Conservation (phyloP, 2,113 vertebrate genomes). For the Calidris pygmaea region DNA sequence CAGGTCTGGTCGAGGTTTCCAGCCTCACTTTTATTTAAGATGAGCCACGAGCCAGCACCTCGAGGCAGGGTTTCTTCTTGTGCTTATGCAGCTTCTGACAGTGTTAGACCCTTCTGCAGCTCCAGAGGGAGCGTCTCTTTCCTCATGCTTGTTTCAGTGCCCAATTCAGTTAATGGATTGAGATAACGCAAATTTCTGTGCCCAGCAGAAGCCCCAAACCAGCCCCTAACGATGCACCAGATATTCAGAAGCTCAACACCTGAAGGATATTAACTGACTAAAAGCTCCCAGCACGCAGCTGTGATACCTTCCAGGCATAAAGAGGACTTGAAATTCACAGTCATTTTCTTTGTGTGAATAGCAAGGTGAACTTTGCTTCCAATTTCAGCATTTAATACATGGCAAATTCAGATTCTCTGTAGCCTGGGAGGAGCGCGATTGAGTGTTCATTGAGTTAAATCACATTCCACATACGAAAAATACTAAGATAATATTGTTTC, state of each 20-base stretch:
- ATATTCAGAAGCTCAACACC: neutral
- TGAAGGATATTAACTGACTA: neutral
- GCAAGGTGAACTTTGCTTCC: conserved; percentile 11
- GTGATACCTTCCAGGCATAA: neutral
- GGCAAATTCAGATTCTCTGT: neutral
- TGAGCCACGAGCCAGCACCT: neutral
- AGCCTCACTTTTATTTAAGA: neutral
- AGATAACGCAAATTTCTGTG: neutral
- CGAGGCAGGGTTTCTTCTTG: neutral
- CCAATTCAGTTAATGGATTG: neutral
- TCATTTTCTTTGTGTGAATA: neutral
- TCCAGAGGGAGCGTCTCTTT: neutral
- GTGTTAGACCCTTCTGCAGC: neutral
- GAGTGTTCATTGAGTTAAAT: neutral
- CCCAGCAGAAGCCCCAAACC: neutral
- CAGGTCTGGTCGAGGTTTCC: neutral
- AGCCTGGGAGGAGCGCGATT: neutral
- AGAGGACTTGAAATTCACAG: neutral
- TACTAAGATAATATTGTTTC: neutral
- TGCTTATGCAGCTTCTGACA: neutral
- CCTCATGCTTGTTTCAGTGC: neutral
- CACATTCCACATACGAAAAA: neutral
- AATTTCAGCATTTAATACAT: neutral
- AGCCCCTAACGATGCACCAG: neutral
- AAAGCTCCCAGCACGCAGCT: neutral